Percentiles rank a stretch among this genome's conserved stretches.
These are phyloP conservation scores for Meteorus sp. DNA, from an alignment of 1,140 invertebrate genomes.

Conservation along the genomic window DNA sequence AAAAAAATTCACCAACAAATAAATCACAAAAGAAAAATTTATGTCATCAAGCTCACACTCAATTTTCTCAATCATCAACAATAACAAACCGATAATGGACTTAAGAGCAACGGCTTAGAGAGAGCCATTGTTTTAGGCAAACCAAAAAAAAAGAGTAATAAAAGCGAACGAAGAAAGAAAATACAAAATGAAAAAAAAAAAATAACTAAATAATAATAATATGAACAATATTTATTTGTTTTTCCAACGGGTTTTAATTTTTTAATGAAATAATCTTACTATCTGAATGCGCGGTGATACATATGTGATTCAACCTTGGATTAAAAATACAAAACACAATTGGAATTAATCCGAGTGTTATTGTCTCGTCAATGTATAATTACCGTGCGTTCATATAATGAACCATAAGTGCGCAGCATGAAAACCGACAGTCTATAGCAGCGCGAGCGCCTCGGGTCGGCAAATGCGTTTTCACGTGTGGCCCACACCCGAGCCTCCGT, in stretches of 20 bases:
- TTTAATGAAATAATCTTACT: constrained; percentile 62
- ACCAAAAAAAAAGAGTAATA: constrained; percentile 18
- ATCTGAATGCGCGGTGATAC: constrained; percentile 44
- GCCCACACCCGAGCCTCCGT: constrained; percentile 55
- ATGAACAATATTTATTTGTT: constrained; percentile 51
- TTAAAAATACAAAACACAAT: constrained; percentile 9
- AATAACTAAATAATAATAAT: no score
- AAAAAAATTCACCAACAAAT: not conserved
- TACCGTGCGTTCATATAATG: constrained; percentile 49
- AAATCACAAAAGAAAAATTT: constrained; percentile 2
- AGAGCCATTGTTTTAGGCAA: constrained; percentile 44
- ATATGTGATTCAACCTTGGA: constrained; percentile 32
- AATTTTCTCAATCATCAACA: constrained; percentile 26
- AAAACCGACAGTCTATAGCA: constrained; percentile 60
- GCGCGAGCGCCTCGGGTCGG: constrained; percentile 59
- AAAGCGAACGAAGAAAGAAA: constrained; percentile 29
- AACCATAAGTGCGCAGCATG: constrained; percentile 59
- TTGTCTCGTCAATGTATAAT: no score
- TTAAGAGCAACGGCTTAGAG: constrained; percentile 41
- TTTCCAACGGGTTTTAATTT: constrained; percentile 60
- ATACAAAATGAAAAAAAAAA: constrained; percentile 54
- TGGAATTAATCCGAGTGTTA: not conserved
- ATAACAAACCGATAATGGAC: constrained; percentile 30
- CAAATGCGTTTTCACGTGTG: constrained; percentile 53
- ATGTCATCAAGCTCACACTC: not conserved